Evolutionary conservation across 2,888 invertebrate species (phyloP).

Genomic region (Nipponacmea schrenckii): DNA sequence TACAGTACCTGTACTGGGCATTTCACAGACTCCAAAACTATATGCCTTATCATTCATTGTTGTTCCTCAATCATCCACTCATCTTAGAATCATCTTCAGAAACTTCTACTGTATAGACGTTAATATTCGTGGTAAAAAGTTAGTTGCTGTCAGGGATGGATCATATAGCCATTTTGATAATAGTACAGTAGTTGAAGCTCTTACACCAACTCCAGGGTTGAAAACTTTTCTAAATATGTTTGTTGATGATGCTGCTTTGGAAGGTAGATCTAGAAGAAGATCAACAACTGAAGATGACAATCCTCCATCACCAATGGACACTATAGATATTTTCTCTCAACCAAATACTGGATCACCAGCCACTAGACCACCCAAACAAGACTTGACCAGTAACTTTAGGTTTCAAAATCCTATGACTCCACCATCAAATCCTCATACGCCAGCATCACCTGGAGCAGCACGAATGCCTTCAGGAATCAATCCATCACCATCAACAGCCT

Average conservation of each 20-base stretch:
- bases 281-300: slow-evolving; percentile 95
- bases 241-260: slow-evolving; percentile 82
- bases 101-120: slow-evolving; percentile 79
- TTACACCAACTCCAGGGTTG: slow-evolving; percentile 89
- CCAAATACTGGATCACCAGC: slow-evolving; percentile 36
- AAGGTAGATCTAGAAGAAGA: slow-evolving; percentile 78
- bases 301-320: slow-evolving; percentile 86
- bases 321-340: slow-evolving; percentile 72
- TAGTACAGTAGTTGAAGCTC: slow-evolving; percentile 89
- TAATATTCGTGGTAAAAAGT: slow-evolving; percentile 83
- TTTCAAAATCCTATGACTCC: slow-evolving; percentile 90
- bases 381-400: slow-evolving; percentile 70
- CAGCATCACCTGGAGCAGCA: slow-evolving; percentile 77
- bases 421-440: slow-evolving; percentile 86
- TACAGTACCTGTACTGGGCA: slow-evolving; percentile 86
- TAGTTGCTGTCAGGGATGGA: slow-evolving; percentile 91
- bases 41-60: slow-evolving; percentile 87
- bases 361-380: slow-evolving; percentile 71
- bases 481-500: slow-evolving; percentile 73
- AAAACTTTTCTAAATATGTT: slow-evolving; percentile 91
- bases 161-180: slow-evolving; percentile 94
- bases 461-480: slow-evolving; percentile 51
- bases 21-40: slow-evolving; percentile 77
- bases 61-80: slow-evolving; percentile 83
- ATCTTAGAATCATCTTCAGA: slow-evolving; percentile 88